Base-by-base conservation (phyloP, 1,140 invertebrate species). In the Ditylenchus dipsaci region DNA sequence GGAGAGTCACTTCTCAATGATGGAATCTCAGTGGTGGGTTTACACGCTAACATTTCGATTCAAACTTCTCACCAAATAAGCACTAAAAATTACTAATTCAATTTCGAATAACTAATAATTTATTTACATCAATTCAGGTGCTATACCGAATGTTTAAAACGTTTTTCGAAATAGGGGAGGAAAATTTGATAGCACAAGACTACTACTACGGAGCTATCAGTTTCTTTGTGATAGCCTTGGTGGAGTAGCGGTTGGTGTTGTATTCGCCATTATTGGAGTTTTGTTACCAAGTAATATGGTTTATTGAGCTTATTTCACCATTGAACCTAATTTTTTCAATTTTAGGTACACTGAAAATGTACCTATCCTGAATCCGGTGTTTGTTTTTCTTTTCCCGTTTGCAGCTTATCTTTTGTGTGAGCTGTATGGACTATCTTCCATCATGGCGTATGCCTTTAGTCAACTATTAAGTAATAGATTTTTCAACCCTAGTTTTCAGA, bases 1-100 rank as follows among this genome's bases (percentile, higher is more conserved):
- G 95, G 95, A 33, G 95, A 97, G 84, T 94, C 92, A 80, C 95
- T 97, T 76, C 85, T 97, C 0, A 97, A 98, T 84, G 95, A 97
- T 88, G 95, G 95, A 8, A 73, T 76, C 13, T 38, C 74, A n/a
- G 72, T 71, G 30, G 72, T 78, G 21, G 65, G 71, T 67, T 8
- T 21, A 3, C 49, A 19, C 23, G n/a, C 7, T 19, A 17, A 17
- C 9, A 21, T 13, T 68, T 43, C 17, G 0, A 38, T 47, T 43
- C 17, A 17, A 63, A 29, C 26, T 11, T 11, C 49, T 17, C 21
- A 30, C 29, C n/a, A 19, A 17, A 29, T 38, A 11, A 38, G 33
- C 33, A 38, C 3, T 3, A 38, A 38, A 38, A 38, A 11, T 38
- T 38, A 11, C 11, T 38, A 5, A 38, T 38, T 38, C 9, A 15